These are phyloP conservation scores for Nasonia longicornis DNA, from an alignment of 1,140 invertebrate genomes.

Conservation along the genomic window DNA sequence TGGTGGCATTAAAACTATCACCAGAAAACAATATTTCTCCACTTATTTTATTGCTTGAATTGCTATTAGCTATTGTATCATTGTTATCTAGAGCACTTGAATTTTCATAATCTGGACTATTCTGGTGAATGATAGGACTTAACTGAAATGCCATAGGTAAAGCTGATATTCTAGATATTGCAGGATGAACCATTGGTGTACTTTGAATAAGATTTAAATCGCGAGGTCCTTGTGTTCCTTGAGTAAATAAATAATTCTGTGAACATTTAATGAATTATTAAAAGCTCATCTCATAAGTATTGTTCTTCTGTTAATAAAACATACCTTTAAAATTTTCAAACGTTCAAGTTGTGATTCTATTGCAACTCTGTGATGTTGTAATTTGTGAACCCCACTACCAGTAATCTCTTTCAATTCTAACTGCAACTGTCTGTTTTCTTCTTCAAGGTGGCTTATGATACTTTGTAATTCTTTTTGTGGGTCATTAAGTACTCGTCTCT, in stretches of 20 bases:
- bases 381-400: constrained; percentile 60
- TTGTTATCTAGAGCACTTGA: constrained; percentile 47
- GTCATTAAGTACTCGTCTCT: constrained; percentile 61
- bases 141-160: constrained; percentile 65
- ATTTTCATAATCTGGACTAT: constrained; percentile 50
- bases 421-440: constrained; percentile 68
- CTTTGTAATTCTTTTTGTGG: constrained; percentile 70
- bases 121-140: constrained; percentile 65
- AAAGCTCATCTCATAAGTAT: constrained; percentile 27
- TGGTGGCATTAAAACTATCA: constrained; percentile 46
- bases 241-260: constrained; percentile 64
- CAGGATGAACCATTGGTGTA: constrained; percentile 63
- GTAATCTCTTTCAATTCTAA: constrained; percentile 63
- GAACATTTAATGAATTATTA: constrained; percentile 24
- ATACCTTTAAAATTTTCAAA: constrained; percentile 68
- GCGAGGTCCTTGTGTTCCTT: constrained; percentile 50
- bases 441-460: constrained; percentile 70
- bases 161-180: constrained; percentile 57
- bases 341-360: constrained; percentile 69
- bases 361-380: constrained; percentile 64
- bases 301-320: constrained; percentile 15
- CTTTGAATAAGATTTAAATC: constrained; percentile 62
- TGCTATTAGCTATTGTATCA: constrained; percentile 39
- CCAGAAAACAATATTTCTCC: constrained; percentile 33
- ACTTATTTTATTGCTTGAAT: constrained; percentile 29